Conservation (phyloP, 2,797 vertebrate genomes). For the Leptoclinus maculatus region DNA sequence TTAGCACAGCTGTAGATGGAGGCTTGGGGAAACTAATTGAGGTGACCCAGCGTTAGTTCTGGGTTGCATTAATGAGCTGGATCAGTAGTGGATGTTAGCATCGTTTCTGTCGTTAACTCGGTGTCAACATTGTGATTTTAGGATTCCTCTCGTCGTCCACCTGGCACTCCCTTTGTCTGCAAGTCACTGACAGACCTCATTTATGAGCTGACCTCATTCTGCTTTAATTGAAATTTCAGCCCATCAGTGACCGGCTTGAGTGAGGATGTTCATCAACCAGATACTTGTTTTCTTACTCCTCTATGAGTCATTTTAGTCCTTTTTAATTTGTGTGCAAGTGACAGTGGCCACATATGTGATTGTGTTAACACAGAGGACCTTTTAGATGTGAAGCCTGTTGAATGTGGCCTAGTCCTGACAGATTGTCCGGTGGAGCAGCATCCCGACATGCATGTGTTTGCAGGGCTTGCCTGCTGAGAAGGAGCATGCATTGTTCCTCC, state of each 20-base stretch:
- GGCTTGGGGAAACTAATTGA: constrained; percentile 37
- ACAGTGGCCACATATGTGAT: neutral
- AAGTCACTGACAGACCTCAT: constrained; percentile 46
- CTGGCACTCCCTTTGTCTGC: constrained; percentile 59
- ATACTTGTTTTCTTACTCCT: neutral
- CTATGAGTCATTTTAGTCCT: neutral
- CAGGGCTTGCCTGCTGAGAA: constrained; percentile 54
- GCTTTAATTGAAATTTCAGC: constrained; percentile 27
- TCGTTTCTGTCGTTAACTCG: neutral
- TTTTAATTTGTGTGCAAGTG: neutral
- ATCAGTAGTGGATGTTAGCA: neutral
- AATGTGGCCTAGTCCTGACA: constrained; percentile 46
- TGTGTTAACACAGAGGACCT: neutral
- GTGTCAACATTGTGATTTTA: neutral
- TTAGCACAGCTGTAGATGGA: constrained; percentile 12
- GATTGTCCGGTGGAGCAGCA: constrained; percentile 30
- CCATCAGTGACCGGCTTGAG: constrained; percentile 7
- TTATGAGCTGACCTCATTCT: constrained; percentile 64
- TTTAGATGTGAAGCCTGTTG: constrained; percentile 31
- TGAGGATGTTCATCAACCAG: constrained; percentile 7
- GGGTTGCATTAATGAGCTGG: neutral
- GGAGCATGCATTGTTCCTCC: constrained; percentile 35
- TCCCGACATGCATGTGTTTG: constrained; percentile 65
- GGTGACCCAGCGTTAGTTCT: constrained; percentile 30
- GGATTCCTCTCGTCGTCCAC: constrained; percentile 4